Percentiles rank a stretch among this genome's conserved stretches.
Evolutionary conservation across 2,888 invertebrate species (phyloP).

Genomic region (Cantharis rufa): DNA sequence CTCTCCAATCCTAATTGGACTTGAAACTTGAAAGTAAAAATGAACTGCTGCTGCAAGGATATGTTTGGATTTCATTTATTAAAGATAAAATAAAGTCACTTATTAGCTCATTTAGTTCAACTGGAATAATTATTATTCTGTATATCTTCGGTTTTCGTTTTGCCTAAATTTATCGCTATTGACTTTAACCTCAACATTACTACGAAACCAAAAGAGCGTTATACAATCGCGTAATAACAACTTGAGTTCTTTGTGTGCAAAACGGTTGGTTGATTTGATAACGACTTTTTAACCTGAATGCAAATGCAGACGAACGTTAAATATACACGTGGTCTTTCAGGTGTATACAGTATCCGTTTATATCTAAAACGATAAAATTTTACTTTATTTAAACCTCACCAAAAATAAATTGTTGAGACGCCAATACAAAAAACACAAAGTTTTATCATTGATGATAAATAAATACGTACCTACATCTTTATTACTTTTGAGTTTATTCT

Average conservation of each 20-base stretch:
- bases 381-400: background rate
- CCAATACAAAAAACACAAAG: background rate
- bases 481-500: constrained; percentile 1
- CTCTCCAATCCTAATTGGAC: background rate
- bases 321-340: background rate
- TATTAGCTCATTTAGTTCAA: background rate
- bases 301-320: background rate
- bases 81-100: background rate
- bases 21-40: background rate
- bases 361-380: background rate
- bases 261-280: background rate
- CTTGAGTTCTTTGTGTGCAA: background rate
- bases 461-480: background rate
- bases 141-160: background rate
- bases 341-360: background rate
- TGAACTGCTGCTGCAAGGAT: background rate
- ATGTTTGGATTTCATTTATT: background rate
- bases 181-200: background rate
- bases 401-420: background rate
- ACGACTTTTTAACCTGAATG: background rate
- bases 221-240: background rate
- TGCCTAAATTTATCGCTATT: background rate
- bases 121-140: background rate
- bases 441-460: background rate
- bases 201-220: background rate